Conservation (phyloP, 2,797 vertebrate genomes). For the Falco novaeseelandiae region DNA sequence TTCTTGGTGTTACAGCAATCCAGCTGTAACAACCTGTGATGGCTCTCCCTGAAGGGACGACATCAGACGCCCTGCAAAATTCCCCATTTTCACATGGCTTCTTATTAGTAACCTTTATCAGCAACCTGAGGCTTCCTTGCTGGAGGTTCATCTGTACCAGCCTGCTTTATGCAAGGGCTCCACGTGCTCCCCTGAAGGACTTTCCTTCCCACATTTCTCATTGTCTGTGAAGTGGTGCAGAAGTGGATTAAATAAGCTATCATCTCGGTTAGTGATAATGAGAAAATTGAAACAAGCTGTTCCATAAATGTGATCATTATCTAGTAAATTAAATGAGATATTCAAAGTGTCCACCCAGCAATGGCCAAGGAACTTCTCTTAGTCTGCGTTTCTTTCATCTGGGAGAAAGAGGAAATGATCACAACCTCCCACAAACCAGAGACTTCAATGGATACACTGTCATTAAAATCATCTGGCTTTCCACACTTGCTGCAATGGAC, state of each 20-base stretch:
- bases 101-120: neutral
- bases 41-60: neutral
- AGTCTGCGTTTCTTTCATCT: slow-evolving; percentile 13
- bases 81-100: neutral
- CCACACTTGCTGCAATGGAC: neutral
- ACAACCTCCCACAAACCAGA: neutral
- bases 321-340: slow-evolving; percentile 54
- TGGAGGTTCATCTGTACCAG: neutral
- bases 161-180: neutral
- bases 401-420: slow-evolving; percentile 20
- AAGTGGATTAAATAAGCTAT: slow-evolving; percentile 49
- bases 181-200: neutral
- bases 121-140: neutral
- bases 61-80: neutral
- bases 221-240: slow-evolving; percentile 27
- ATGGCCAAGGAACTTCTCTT: slow-evolving; percentile 21
- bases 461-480: slow-evolving; percentile 12
- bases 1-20: neutral
- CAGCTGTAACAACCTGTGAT: neutral
- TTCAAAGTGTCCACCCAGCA: slow-evolving; percentile 34
- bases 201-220: slow-evolving; percentile 24
- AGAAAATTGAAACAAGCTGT: slow-evolving; percentile 66
- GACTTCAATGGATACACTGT: neutral
- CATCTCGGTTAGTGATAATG: slow-evolving; percentile 44
- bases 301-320: slow-evolving; percentile 51